Percentiles rank a stretch among this genome's conserved stretches.
Evolutionary conservation across 1,140 invertebrate species (phyloP).

Genomic region (Coenobita brevimanus): DNA sequence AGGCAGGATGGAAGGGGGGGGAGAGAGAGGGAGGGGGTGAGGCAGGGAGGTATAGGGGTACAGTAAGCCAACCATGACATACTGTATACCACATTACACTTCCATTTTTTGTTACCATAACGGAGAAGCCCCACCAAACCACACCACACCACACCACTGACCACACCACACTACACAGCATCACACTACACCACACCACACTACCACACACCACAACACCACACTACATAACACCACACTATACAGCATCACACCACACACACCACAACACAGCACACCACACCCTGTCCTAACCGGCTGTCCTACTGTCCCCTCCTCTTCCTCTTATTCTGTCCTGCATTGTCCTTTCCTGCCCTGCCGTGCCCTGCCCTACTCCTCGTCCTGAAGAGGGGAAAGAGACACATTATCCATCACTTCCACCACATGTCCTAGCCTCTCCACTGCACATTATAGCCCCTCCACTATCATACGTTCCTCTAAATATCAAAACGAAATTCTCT

Average conservation of each 20-base stretch:
- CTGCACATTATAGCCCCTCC: too few relatives aligned
- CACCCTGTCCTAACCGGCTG: background rate
- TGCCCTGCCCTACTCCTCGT: background rate
- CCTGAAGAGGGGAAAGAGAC: too few relatives aligned
- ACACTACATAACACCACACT: background rate
- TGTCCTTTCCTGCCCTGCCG: background rate
- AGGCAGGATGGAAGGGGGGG: background rate
- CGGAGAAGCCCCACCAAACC: background rate
- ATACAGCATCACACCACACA: too few relatives aligned
- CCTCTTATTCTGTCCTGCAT: too few relatives aligned
- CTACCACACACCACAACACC: background rate
- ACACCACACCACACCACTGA: background rate
- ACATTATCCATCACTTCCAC: background rate
- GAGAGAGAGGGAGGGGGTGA: background rate
- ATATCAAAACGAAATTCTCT: too few relatives aligned
- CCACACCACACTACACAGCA: background rate
- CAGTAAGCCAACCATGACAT: background rate
- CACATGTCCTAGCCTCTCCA: background rate
- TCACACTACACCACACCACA: too few relatives aligned
- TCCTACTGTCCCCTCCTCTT: too few relatives aligned
- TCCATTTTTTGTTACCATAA: conserved; percentile 52
- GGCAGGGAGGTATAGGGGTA: background rate
- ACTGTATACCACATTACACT: conserved; percentile 48
- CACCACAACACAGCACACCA: too few relatives aligned
- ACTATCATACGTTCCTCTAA: too few relatives aligned